Conservation (phyloP, 2,888 invertebrate species). For the Vesta saturnalis region DNA sequence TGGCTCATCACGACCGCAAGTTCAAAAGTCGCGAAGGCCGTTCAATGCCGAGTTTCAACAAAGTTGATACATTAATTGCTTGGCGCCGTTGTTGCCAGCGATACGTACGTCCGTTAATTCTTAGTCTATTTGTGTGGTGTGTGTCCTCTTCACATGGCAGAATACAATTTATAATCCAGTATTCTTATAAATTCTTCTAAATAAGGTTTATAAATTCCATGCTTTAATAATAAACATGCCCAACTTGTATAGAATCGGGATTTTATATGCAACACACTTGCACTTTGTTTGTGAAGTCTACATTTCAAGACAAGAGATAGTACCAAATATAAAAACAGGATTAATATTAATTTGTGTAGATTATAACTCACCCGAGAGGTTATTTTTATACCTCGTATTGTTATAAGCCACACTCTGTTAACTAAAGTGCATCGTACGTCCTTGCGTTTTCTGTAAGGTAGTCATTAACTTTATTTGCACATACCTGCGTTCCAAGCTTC, state of each 20-base stretch:
- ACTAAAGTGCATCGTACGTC: constrained; percentile 35
- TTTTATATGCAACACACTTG: constrained; percentile 27
- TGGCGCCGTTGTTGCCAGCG: constrained; percentile 40
- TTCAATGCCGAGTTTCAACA: constrained; percentile 45
- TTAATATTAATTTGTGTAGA: constrained; percentile 30
- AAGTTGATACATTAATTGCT: constrained; percentile 42
- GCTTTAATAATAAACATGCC: constrained; percentile 31
- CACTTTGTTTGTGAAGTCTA: constrained; percentile 7
- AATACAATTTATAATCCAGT: constrained; percentile 26
- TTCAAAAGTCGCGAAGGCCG: constrained; percentile 45
- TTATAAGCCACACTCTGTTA: constrained; percentile 21
- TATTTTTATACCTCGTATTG: constrained; percentile 20
- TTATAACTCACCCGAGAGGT: constrained; percentile 23
- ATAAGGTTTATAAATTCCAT: constrained; percentile 9
- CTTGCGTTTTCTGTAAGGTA: constrained; percentile 33
- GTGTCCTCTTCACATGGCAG: constrained; percentile 23
- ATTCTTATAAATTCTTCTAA: constrained; percentile 27
- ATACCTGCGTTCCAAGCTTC: constrained; percentile 19
- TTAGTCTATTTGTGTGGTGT: constrained; percentile 25
- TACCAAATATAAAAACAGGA: constrained; percentile 26
- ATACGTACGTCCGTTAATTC: constrained; percentile 31
- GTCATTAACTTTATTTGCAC: constrained; percentile 22
- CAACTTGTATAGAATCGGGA: constrained; percentile 22
- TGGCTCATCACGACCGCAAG: constrained; percentile 36
- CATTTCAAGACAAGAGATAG: constrained; percentile 11